Conservation (phyloP, 2,888 invertebrate species). For the Apamea epomidion region DNA sequence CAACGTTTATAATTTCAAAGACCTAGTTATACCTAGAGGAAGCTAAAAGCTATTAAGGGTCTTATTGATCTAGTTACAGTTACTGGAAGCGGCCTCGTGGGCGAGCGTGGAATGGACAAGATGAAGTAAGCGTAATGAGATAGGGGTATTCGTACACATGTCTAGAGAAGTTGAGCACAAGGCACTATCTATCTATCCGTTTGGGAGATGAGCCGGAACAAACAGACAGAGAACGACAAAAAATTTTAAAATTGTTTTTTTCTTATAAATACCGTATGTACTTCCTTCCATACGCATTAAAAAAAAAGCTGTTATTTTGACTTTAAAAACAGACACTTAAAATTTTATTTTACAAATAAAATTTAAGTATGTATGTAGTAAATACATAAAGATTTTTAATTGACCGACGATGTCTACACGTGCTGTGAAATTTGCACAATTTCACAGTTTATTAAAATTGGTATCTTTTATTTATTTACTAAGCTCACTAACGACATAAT, state of each 20-base stretch:
- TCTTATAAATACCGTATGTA: too few species aligned
- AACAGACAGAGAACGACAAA: too few species aligned
- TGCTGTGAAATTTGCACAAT: neutral
- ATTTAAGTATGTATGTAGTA: too few species aligned
- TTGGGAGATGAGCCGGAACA: too few species aligned
- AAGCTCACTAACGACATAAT: neutral
- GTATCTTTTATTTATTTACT: neutral
- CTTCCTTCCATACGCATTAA: too few species aligned
- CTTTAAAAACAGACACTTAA: too few species aligned
- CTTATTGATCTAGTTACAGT: constrained; percentile 18
- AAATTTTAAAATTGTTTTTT: too few species aligned
- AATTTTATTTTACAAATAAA: too few species aligned
- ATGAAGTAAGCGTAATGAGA: constrained; percentile 25
- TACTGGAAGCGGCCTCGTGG: neutral
- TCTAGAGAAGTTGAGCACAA: neutral
- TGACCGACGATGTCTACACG: neutral
- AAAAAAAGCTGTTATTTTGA: too few species aligned
- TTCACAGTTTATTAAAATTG: neutral
- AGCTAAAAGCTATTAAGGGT: constrained; percentile 1
- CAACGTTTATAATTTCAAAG: neutral
- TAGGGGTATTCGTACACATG: neutral
- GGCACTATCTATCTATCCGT: too few species aligned
- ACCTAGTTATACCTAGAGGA: neutral
- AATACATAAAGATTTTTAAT: too few species aligned
- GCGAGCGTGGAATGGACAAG: neutral